Evolutionary conservation across 2,888 invertebrate species (phyloP), one percentile per base, ranked within the genome.

Genomic region (Noctua janthe): DNA sequence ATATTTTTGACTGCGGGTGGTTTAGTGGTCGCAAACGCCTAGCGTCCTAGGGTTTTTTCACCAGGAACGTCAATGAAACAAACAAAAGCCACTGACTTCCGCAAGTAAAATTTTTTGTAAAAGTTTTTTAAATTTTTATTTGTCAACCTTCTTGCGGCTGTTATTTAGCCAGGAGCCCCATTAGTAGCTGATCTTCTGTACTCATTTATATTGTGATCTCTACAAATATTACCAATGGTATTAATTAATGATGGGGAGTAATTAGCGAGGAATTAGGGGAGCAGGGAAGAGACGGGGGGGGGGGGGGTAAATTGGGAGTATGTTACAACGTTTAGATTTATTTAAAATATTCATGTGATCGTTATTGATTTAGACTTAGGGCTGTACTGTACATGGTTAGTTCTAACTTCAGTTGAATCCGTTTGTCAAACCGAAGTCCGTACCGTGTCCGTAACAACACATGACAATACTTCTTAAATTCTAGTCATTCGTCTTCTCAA

Each of bases 141-240:
- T 3, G 11, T 56, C n/a, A n/a, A n/a, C n/a, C n/a, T 11, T 47
- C 8, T 59, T 59, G n/a, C n/a, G n/a, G 13, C 13, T 59, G 1
- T 59, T n/a, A 56, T 59, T 59, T 56, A 56, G 4, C 11, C n/a
- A 10, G 11, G 59, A 13, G 11, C 66, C 20, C 17, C 13, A 13
- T 11, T 66, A 23, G 6, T 0, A 23, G n/a, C 15, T 8, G n/a
- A n/a, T 29, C 49, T 59, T 83, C 80, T 82, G 66, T 20, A n/a
- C 6, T 15, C 11, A 17, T 23, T 15, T 75, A 20, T 43, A 29
- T 5, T 56, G 49, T 75, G 49, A 15, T 49, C 13, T 13, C 56
- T 59, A 72, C 59, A 79, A 87, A 87, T 79, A 84, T 77, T 47
- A 67, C 39, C 39, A 43, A 56, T 29, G n/a, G 69, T 56, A 56